phyloP scores from a whole-genome alignment of 2,888 invertebrate genomes.

The Bhutanitis thaidina region DNA sequence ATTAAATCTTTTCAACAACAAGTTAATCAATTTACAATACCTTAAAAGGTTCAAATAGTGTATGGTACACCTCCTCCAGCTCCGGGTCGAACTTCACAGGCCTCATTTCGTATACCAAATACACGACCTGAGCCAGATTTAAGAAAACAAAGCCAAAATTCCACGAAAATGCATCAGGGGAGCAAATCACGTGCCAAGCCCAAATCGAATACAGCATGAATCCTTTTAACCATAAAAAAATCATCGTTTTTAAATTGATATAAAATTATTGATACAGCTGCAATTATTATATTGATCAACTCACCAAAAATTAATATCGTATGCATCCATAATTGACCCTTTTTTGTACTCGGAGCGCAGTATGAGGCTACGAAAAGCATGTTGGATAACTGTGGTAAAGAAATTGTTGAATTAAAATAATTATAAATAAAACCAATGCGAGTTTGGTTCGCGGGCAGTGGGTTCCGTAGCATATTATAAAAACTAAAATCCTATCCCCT shows the following conservation, averaged over 20 bases:
- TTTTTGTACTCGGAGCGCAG: constrained; percentile 87
- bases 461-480: too few species aligned
- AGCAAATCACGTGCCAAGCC: constrained; percentile 95
- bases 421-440: background rate
- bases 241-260: background rate
- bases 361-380: constrained; percentile 89
- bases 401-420: background rate
- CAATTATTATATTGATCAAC: constrained; percentile 23
- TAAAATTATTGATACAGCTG: background rate
- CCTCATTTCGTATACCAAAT: constrained; percentile 89
- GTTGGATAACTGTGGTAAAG: constrained; percentile 84
- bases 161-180: constrained; percentile 93
- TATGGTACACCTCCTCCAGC: constrained; percentile 89
- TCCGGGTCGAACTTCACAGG: constrained; percentile 92
- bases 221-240: constrained; percentile 62
- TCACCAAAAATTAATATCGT: constrained; percentile 88
- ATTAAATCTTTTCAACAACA: too few species aligned
- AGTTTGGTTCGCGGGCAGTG: too few species aligned
- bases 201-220: constrained; percentile 90
- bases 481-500: too few species aligned
- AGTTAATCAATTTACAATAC: constrained; percentile 48
- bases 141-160: constrained; percentile 90
- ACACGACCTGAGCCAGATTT: constrained; percentile 89
- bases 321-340: constrained; percentile 91
- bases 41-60: constrained; percentile 89